Evolutionary conservation across 2,888 invertebrate species (phyloP).

Genomic region (Antitype chi): DNA sequence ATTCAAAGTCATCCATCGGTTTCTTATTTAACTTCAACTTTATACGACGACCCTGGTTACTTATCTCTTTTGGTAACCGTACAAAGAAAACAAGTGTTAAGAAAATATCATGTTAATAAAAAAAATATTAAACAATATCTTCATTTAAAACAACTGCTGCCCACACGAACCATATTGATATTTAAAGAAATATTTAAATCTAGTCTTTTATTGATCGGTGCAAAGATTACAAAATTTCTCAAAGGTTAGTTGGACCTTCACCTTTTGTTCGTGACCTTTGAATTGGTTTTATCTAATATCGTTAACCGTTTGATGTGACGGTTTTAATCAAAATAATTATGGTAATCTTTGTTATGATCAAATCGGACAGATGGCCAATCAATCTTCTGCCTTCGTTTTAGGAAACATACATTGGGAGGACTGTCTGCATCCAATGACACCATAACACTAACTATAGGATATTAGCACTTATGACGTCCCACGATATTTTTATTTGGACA

Average conservation of each 20-base stretch:
- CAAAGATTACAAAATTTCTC: slow-evolving; percentile 28
- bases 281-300: slow-evolving; percentile 15
- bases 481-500: slow-evolving; percentile 15
- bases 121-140: slow-evolving; percentile 17
- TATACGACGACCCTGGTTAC: too few relatives aligned
- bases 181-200: neutral
- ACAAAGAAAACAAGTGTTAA: slow-evolving; percentile 16
- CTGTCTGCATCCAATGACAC: neutral
- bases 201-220: slow-evolving; percentile 27
- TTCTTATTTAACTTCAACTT: too few relatives aligned
- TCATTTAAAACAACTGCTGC: neutral
- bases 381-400: neutral
- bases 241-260: slow-evolving; percentile 40
- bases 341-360: neutral
- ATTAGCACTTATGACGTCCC: slow-evolving; percentile 2
- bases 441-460: neutral
- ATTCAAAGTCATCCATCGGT: too few relatives aligned
- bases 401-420: neutral
- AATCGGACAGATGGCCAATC: neutral
- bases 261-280: slow-evolving; percentile 29
- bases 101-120: slow-evolving; percentile 20
- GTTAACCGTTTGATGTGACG: slow-evolving; percentile 11
- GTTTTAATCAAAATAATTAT: slow-evolving; percentile 25
- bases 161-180: neutral
- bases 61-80: too few relatives aligned